Percentiles rank a stretch among this genome's conserved stretches.
phyloP scores from a whole-genome alignment of 2,888 invertebrate genomes.

The Cheilosia pagana region DNA sequence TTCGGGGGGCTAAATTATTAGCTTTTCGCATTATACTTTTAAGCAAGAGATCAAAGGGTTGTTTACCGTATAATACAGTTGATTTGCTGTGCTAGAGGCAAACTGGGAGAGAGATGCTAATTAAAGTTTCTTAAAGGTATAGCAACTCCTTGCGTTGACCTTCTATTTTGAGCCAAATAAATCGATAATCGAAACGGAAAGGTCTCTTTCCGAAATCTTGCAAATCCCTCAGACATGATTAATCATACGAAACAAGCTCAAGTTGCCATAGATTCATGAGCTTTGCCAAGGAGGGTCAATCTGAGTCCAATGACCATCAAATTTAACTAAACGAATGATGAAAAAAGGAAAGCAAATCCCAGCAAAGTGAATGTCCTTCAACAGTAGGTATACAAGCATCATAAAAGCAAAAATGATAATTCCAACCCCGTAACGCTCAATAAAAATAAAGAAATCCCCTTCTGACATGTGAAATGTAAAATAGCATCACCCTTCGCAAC shows the following conservation, averaged over 20 bases:
- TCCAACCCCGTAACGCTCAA: constrained; percentile 64
- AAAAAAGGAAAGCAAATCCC: constrained; percentile 1
- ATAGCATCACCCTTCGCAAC: constrained; percentile 58
- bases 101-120: neutral
- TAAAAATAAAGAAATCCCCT: constrained; percentile 71
- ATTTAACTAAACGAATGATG: constrained; percentile 44
- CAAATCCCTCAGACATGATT: constrained; percentile 10
- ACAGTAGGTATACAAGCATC: constrained; percentile 15
- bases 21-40: constrained; percentile 55
- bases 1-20: constrained; percentile 54
- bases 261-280: constrained; percentile 21
- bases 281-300: constrained; percentile 53
- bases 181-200: constrained; percentile 7
- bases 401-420: constrained; percentile 58
- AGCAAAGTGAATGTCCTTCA: constrained; percentile 29
- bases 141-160: neutral
- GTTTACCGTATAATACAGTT: constrained; percentile 47
- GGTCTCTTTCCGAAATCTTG: neutral
- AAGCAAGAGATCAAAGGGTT: constrained; percentile 69
- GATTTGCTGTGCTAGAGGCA: neutral
- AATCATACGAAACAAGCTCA: constrained; percentile 19
- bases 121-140: neutral
- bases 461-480: constrained; percentile 74
- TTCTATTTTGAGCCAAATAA: neutral
- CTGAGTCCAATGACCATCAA: constrained; percentile 49